Base-by-base conservation (phyloP, 1,140 invertebrate genomes). In the Acromyrmex heyeri region DNA sequence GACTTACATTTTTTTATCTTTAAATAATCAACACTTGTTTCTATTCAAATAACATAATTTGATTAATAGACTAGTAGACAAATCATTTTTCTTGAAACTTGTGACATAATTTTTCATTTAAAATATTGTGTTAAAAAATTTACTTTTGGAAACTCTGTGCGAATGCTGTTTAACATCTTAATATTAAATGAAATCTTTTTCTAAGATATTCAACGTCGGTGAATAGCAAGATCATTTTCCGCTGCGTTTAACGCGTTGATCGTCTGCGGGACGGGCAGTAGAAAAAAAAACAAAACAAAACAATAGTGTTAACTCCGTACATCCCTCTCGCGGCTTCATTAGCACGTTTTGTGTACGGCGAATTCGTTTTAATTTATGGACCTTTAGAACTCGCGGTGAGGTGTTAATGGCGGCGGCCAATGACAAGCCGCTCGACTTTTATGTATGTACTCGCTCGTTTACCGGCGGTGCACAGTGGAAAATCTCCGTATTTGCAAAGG, bases 301-400 rank as follows among this genome's bases (percentile, higher is more conserved):
- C 55, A 38, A 75, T 59, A 73, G 21, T 48, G 55, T 82, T 62
- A 73, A 73, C 24, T 48, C 10, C 67, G 69, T 30, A 34, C 55
- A 61, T 83, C 55, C 53, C n/a, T 83, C 55, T 48, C 55, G 69
- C 69, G 69, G 38, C 79, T 83, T 83, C 69, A 72, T 83, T 83
- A 82, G 69, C 55, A 73, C 55, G 67, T 83, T 61, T 73, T 83
- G 79, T 75, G 55, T 48, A 48, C 38, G 34, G 62, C 55, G 69
- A 83, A 62, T 62, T 34, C 24, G 61, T 34, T 85, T 85, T 78
- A 85, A 85, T 85, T 78, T 78, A 85, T 65, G 61, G 59, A 55
- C 75, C 82, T 78, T 57, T 48, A 30, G 30, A 85, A 57, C 48
- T 76, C 59, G 34, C 75, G 48, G 44, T 38, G 62, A 85, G 59